These are phyloP conservation scores for Gallinago jamesoni DNA, from an alignment of 2,113 vertebrate genomes.

Conservation along the genomic window DNA sequence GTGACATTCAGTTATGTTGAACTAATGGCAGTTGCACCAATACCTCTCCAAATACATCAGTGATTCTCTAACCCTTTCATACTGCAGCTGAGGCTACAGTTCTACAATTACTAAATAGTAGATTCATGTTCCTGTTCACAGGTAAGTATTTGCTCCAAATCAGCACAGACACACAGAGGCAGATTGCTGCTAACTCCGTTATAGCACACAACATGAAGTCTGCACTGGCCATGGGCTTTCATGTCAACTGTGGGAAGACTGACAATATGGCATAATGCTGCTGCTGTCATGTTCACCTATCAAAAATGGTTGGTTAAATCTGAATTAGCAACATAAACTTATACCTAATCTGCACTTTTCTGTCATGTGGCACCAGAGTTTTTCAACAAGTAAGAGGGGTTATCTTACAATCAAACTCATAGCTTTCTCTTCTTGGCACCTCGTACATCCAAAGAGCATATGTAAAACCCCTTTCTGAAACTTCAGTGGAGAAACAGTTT, in stretches of 20 bases:
- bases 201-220: background rate
- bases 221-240: background rate
- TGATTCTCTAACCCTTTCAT: background rate
- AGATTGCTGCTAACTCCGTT: background rate
- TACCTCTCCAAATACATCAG: background rate
- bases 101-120: background rate
- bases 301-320: background rate
- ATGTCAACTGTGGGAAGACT: background rate
- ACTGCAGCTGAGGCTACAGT: background rate
- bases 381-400: background rate
- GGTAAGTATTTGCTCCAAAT: background rate
- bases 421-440: background rate
- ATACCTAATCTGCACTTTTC: background rate
- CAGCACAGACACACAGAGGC: background rate
- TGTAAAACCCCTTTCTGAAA: background rate
- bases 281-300: background rate
- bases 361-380: background rate
- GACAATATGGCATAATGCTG: background rate
- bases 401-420: accelerated
- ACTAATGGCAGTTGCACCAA: background rate
- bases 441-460: accelerated
- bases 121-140: background rate
- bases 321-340: background rate
- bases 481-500: background rate
- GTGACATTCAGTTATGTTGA: background rate